Evolutionary conservation across 2,797 vertebrate species (phyloP).

Genomic region (Thamnophis elegans): DNA sequence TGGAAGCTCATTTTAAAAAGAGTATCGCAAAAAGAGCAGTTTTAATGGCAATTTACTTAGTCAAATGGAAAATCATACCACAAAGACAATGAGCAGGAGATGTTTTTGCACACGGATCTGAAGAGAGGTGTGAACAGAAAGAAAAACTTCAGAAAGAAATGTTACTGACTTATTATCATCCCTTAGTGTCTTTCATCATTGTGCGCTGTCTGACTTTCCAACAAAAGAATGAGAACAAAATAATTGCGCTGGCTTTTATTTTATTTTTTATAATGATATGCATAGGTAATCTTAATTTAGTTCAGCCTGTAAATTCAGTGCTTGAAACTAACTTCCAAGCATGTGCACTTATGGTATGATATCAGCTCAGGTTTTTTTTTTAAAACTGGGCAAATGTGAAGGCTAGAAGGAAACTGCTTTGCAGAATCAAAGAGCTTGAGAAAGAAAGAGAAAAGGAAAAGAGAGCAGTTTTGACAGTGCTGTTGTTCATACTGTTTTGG

Average conservation of each 20-base stretch:
- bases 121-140: background rate
- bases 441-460: background rate
- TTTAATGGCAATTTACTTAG: slow-evolving; percentile 16
- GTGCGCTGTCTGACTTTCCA: slow-evolving; percentile 27
- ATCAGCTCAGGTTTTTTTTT: background rate
- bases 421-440: background rate
- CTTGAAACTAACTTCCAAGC: background rate
- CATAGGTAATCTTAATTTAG: background rate
- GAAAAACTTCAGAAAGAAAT: slow-evolving; percentile 33
- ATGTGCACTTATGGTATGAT: background rate
- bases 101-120: background rate
- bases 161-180: slow-evolving; percentile 25
- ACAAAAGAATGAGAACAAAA: slow-evolving; percentile 28
- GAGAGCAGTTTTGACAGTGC: background rate
- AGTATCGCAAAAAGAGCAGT: slow-evolving; percentile 28
- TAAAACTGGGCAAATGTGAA: background rate
- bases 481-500: background rate
- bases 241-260: background rate
- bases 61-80: slow-evolving; percentile 23
- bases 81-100: slow-evolving; percentile 21
- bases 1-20: slow-evolving; percentile 34
- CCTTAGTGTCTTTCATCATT: slow-evolving; percentile 39
- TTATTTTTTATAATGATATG: background rate
- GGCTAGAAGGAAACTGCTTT: background rate
- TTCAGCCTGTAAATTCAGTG: background rate